Percentiles rank a stretch among this genome's conserved stretches.
Evolutionary conservation across 2,888 invertebrate genomes (phyloP).

Genomic region (Clepsis dumicolana): DNA sequence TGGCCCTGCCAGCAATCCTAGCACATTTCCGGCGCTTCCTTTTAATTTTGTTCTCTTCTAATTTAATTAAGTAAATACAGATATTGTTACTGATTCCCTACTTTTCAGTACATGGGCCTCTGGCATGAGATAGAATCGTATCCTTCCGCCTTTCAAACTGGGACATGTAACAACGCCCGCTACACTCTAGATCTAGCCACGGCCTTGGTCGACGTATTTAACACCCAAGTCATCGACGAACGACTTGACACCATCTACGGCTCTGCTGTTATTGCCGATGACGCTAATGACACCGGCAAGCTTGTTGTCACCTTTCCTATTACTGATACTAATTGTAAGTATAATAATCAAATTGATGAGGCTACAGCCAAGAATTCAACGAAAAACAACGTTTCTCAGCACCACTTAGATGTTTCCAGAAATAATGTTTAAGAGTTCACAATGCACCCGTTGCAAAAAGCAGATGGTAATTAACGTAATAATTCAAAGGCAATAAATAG

Average conservation of each 20-base stretch:
- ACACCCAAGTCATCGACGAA: constrained; percentile 49
- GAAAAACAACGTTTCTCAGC: too few relatives aligned
- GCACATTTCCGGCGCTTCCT: too few relatives aligned
- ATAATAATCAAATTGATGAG: background rate
- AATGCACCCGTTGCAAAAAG: too few relatives aligned
- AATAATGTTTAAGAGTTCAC: too few relatives aligned
- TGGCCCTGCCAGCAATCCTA: too few relatives aligned
- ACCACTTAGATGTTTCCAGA: too few relatives aligned
- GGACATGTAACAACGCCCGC: constrained; percentile 66
- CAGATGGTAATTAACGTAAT: background rate
- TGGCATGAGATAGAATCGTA: constrained; percentile 74
- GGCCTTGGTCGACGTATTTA: constrained; percentile 41
- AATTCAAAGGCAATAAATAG: background rate
- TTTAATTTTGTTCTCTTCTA: too few relatives aligned
- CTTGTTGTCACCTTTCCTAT: constrained; percentile 86
- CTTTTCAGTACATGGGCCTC: constrained; percentile 64
- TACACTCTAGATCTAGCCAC: constrained; percentile 53
- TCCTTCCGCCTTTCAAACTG: constrained; percentile 62
- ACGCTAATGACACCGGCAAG: constrained; percentile 77
- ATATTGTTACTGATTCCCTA: too few relatives aligned
- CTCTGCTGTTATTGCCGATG: constrained; percentile 62
- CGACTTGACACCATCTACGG: constrained; percentile 67
- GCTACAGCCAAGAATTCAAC: too few relatives aligned
- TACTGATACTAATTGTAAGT: constrained; percentile 76
- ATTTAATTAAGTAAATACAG: too few relatives aligned